Evolutionary conservation across 2,888 invertebrate genomes (phyloP).

Genomic region (Epirrhoe alternata): DNA sequence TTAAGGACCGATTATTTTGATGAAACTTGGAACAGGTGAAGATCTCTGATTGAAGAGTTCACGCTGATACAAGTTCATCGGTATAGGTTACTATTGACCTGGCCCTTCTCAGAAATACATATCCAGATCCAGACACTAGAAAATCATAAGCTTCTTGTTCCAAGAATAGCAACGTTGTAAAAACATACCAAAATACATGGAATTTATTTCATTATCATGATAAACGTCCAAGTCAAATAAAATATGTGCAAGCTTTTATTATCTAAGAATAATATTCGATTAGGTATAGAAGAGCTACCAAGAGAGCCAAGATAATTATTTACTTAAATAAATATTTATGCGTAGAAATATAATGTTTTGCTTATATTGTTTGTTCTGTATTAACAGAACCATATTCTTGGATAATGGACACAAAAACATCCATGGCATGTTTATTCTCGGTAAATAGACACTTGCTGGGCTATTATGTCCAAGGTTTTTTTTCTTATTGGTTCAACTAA

Average conservation of each 20-base stretch:
- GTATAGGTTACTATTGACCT: too few relatives aligned
- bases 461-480: constrained; percentile 40
- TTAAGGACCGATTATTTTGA: too few relatives aligned
- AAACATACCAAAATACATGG: too few relatives aligned
- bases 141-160: too few relatives aligned
- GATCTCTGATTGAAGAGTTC: too few relatives aligned
- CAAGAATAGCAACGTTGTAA: too few relatives aligned
- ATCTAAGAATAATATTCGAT: background rate
- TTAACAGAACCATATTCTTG: constrained; percentile 24
- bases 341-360: background rate
- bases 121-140: too few relatives aligned
- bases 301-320: background rate
- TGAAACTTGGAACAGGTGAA: too few relatives aligned
- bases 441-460: constrained; percentile 45
- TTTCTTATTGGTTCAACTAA: constrained; percentile 9
- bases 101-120: too few relatives aligned
- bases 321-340: background rate
- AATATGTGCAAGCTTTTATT: background rate
- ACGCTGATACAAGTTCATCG: too few relatives aligned
- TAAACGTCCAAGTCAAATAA: too few relatives aligned
- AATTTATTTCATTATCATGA: too few relatives aligned
- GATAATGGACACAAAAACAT: constrained; percentile 36
- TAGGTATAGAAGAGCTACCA: background rate
- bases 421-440: constrained; percentile 40
- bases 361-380: constrained; percentile 2